Percentiles rank a stretch among this genome's conserved stretches.
Evolutionary conservation across 2,113 vertebrate genomes (phyloP).

Genomic region (Echinops telfairi): DNA sequence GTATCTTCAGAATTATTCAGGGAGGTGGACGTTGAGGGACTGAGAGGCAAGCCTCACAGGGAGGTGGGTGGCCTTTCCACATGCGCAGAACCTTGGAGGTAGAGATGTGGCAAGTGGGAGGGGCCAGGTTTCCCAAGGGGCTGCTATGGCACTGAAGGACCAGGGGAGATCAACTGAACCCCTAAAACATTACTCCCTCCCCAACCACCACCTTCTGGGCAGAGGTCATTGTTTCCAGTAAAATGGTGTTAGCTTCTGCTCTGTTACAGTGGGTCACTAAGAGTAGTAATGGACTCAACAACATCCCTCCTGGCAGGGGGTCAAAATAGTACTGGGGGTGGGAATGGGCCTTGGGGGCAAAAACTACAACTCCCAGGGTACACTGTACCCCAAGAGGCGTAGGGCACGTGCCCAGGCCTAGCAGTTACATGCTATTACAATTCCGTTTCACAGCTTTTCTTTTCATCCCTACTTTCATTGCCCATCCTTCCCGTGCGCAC

Average conservation of each 20-base stretch:
- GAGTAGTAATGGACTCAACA: neutral
- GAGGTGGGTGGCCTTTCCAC: constrained; percentile 30
- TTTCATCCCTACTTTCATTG: constrained; percentile 59
- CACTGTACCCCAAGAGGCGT: constrained; percentile 54
- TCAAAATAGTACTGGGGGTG: constrained; percentile 36
- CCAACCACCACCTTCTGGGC: neutral
- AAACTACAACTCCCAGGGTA: constrained; percentile 82
- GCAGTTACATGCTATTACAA: constrained; percentile 67
- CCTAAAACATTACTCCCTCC: constrained; percentile 73
- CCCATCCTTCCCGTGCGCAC: constrained; percentile 64
- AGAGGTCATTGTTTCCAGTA: constrained; percentile 65
- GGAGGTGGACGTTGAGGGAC: neutral
- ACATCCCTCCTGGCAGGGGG: constrained; percentile 25
- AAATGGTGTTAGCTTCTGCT: constrained; percentile 69
- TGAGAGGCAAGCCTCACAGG: neutral
- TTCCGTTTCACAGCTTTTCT: constrained; percentile 64
- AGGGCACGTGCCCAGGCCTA: constrained; percentile 78
- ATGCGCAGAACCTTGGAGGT: neutral
- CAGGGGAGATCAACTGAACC: constrained; percentile 61
- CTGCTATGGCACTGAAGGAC: constrained; percentile 75
- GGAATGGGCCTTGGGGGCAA: constrained; percentile 44
- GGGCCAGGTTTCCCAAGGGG: constrained; percentile 64
- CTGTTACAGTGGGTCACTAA: neutral
- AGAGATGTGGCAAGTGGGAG: neutral
- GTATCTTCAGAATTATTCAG: neutral